Evolutionary conservation across 1,140 invertebrate genomes (phyloP), one percentile per base, ranked within the genome.

Genomic region (Agrypnia vestita): DNA sequence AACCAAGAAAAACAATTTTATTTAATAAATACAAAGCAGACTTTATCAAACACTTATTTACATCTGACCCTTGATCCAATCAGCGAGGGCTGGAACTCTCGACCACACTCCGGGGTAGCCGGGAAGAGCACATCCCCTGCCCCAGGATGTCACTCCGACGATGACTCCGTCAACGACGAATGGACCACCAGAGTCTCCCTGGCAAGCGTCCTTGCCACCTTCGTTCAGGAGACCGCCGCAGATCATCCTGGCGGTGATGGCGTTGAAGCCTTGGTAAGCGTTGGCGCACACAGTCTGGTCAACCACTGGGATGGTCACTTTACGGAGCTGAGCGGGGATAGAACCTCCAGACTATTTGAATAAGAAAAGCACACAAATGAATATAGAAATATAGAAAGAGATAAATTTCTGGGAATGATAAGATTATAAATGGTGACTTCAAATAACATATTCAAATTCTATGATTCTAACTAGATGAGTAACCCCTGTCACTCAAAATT

Each of bases 111-210:
- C 91, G 4, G 91, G 91, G 82, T 86, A 86, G 7, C 84, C 85
- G 3, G 88, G 84, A 15, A 84, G 72, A n/a, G 85, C 91, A 82
- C 92, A 93, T n/a, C 83, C 84, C 15, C 72, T 76, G 4, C 90
- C 91, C 85, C 89, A 91, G 4, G 90, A 91, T 0, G 90, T 88
- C 43, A 91, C 84, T 13, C 90, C 90, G 62, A 92, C 91, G 51
- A 94, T 86, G 25, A 87, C 86, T 0, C 88, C 89, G 59, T 86
- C 82, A 82, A 87, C 87, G 6, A 90, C 84, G 79, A 94, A 83
- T 8, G 92, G 92, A 6, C 92, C 92, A 0, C 92, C 92, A n/a
- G 92, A 93, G 83, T 93, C 92, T 21, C 91, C 88, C n/a, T 86
- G 86, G 71, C 88, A 89, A 62, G 87, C 86, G 81, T 89, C 87